phyloP scores from a whole-genome alignment of 2,113 vertebrate species.

The Nothobranchius furzeri region DNA sequence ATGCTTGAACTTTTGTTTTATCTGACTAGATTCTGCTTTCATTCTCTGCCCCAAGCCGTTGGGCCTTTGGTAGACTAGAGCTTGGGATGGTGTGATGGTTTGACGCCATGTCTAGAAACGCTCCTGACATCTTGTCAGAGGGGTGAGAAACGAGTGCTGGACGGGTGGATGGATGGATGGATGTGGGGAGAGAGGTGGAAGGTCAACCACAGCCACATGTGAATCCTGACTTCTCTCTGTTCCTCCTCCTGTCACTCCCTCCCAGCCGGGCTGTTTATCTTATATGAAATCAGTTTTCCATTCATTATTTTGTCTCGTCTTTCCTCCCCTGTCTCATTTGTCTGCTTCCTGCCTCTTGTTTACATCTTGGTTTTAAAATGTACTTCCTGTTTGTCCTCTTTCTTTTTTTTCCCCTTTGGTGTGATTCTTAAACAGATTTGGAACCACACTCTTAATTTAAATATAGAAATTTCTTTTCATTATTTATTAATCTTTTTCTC shows the following conservation, averaged over 20 bases:
- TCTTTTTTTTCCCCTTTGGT: no score
- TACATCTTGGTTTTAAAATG: no score
- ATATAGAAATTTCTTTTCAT: no score
- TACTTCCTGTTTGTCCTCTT: no score
- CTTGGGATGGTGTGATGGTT: slow-evolving; percentile 12
- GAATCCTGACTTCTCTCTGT: slow-evolving; percentile 53
- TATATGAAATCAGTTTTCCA: slow-evolving; percentile 10
- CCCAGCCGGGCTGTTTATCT: not conserved
- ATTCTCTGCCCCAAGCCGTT: no score
- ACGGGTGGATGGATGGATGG: slow-evolving; percentile 20
- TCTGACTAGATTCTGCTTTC: no score
- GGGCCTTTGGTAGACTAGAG: not conserved
- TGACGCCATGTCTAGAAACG: slow-evolving; percentile 50
- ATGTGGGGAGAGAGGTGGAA: slow-evolving; percentile 43
- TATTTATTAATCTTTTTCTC: no score
- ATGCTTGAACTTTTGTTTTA: no score
- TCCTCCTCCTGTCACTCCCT: not conserved
- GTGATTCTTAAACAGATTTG: no score
- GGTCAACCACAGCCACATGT: slow-evolving; percentile 76
- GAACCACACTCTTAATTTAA: no score
- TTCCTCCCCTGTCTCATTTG: slow-evolving; percentile 10
- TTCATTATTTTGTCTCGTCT: not conserved
- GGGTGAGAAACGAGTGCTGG: slow-evolving; percentile 54
- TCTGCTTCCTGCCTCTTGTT: not conserved
- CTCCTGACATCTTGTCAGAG: slow-evolving; percentile 51